Evolutionary conservation across 2,888 invertebrate species (phyloP).

Genomic region (Nephrotoma guestfalica): DNA sequence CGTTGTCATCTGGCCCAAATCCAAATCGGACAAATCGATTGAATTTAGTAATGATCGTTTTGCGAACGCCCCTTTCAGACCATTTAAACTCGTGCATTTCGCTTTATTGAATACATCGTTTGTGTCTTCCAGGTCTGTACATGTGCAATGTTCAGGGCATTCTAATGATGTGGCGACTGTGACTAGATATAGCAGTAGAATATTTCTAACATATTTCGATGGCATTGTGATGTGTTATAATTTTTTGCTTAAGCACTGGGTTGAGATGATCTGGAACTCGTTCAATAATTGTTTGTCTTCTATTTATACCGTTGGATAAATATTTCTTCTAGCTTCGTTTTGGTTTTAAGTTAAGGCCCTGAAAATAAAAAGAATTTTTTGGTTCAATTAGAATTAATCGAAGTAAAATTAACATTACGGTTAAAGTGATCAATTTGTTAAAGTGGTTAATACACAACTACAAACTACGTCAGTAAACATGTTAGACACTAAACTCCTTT

Average conservation of each 20-base stretch:
- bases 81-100: conserved; percentile 25
- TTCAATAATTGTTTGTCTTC: too few relatives aligned
- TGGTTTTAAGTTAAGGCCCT: background rate
- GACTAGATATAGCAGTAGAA: conserved; percentile 9
- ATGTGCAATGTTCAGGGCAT: conserved; percentile 27
- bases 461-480: too few relatives aligned
- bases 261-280: background rate
- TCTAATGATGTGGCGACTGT: conserved; percentile 8
- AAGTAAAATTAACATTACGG: too few relatives aligned
- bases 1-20: conserved; percentile 40
- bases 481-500: too few relatives aligned
- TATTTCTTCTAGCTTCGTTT: background rate
- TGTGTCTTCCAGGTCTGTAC: conserved; percentile 17
- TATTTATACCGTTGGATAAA: too few relatives aligned
- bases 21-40: conserved; percentile 48
- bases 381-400: background rate
- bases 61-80: conserved; percentile 15
- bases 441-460: too few relatives aligned
- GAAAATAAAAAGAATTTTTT: background rate
- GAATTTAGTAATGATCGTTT: conserved; percentile 26
- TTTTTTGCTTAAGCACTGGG: background rate
- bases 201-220: background rate
- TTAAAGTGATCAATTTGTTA: too few relatives aligned
- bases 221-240: background rate
- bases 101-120: conserved; percentile 23